These are phyloP conservation scores for Melanotaenia boesemani DNA, from an alignment of 2,797 vertebrate species.

Conservation along the genomic window DNA sequence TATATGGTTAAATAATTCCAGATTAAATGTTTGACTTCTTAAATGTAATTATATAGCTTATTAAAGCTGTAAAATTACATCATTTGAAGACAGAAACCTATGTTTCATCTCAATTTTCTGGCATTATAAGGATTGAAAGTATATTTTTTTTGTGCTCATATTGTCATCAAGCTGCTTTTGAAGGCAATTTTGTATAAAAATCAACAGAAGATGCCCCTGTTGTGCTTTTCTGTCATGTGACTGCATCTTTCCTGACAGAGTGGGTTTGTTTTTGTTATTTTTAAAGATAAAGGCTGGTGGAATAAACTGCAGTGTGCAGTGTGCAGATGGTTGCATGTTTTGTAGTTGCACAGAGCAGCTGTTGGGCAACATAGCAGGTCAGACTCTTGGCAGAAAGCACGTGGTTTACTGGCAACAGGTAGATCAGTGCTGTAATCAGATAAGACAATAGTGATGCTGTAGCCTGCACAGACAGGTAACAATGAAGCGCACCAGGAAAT, in stretches of 20 bases:
- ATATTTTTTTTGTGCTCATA: neutral
- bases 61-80: neutral
- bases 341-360: conserved; percentile 5
- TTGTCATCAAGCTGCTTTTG: neutral
- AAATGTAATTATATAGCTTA: neutral
- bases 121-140: neutral
- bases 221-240: accelerated
- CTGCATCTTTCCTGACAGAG: neutral
- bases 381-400: conserved; percentile 60
- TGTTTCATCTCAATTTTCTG: neutral
- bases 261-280: neutral
- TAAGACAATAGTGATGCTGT: conserved; percentile 10
- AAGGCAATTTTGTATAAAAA: conserved; percentile 1
- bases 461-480: neutral
- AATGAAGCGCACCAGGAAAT: neutral
- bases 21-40: too few species aligned
- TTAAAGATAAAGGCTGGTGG: neutral
- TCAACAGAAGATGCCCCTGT: accelerated
- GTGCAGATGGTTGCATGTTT: neutral
- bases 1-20: neutral
- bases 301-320: conserved; percentile 8
- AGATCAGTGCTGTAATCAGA: conserved; percentile 48
- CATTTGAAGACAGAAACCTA: accelerated
- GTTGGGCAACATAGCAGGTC: neutral
- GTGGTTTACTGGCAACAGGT: conserved; percentile 56